A percentile compares a stretch with the other conserved stretches of the same genome.
Evolutionary conservation across 2,797 vertebrate genomes (phyloP).

Genomic region (Botia almorhae): DNA sequence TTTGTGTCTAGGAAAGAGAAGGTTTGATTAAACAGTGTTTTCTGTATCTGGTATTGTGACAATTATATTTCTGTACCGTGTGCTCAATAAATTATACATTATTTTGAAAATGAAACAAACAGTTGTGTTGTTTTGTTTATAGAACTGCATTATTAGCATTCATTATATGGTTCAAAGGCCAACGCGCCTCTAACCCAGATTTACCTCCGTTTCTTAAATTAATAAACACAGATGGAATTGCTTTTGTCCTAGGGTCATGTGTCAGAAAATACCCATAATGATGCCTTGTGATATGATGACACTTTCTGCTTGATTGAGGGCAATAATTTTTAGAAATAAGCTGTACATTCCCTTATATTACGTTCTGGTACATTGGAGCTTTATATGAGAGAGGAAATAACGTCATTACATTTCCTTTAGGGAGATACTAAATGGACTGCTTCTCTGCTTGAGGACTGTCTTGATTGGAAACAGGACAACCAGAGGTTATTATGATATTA

Average conservation of each 20-base stretch:
- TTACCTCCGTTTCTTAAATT: constrained; percentile 30
- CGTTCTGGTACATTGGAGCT: constrained; percentile 16
- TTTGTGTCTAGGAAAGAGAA: neutral
- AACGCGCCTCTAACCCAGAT: constrained; percentile 31
- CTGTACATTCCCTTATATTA: constrained; percentile 23
- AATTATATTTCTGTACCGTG: neutral
- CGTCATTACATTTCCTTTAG: constrained; percentile 51
- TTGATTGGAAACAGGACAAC: constrained; percentile 47
- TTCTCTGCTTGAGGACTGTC: constrained; percentile 50
- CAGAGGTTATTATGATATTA: constrained; percentile 52
- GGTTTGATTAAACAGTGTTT: neutral
- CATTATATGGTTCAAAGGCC: constrained; percentile 8
- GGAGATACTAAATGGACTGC: constrained; percentile 43
- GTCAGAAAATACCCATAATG: constrained; percentile 28
- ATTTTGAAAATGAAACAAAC: neutral
- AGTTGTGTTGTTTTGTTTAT: constrained; percentile 14
- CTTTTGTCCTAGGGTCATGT: constrained; percentile 24
- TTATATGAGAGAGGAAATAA: constrained; percentile 28
- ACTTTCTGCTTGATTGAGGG: constrained; percentile 31
- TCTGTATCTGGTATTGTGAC: neutral
- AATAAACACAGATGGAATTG: constrained; percentile 44
- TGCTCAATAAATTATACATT: neutral
- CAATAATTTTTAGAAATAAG: constrained; percentile 35
- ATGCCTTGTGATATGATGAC: constrained; percentile 19
- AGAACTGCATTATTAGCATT: constrained; percentile 20